Evolutionary conservation across 2,888 invertebrate genomes (phyloP), one percentile per base, ranked within the genome.

Genomic region (Bimastos eiseni): DNA sequence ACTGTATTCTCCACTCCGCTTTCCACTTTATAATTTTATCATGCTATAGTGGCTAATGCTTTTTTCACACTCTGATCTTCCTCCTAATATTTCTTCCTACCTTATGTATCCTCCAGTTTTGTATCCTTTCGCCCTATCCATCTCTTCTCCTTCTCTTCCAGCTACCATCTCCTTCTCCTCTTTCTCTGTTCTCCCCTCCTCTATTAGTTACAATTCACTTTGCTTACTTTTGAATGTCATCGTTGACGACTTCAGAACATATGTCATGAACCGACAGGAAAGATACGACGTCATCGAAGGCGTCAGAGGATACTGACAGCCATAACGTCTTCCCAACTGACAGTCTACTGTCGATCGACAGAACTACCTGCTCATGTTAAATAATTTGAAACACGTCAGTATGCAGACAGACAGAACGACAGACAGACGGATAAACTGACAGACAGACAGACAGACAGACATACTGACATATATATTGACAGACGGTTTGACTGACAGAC

Each of bases 401-500:
- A 19, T n/a, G 34, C 15, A 15, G 83, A 83, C 83, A 30, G n/a
- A 83, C 8, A 83, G n/a, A n/a, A n/a, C n/a, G n/a, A 34, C 15
- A 34, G 34, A 34, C 34, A 84, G 84, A 15, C 3, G 6, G 36
- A 36, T 13, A 34, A 30, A 34, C 86, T 36, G 86, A 86, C 21
- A 86, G 36, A 86, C 36, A 86, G 86, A 15, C 19, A 86, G 36
- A 86, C 86, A 34, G 86, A 86, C 86, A 34, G 83, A 83, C 83
- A 83, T 6, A 83, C 83, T n/a, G 83, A 83, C 33, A 83, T 41
- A 15, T 41, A 41, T n/a, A n/a, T n/a, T n/a, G n/a, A n/a, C n/a
- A n/a, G n/a, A n/a, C n/a, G n/a, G n/a, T n/a, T n/a, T n/a, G n/a
- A n/a, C n/a, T n/a, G 84, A n/a, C 33, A 84, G 17, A n/a, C 33